phyloP scores from a whole-genome alignment of 2,113 vertebrate genomes.

The Cryptomyrus ogoouensis region DNA sequence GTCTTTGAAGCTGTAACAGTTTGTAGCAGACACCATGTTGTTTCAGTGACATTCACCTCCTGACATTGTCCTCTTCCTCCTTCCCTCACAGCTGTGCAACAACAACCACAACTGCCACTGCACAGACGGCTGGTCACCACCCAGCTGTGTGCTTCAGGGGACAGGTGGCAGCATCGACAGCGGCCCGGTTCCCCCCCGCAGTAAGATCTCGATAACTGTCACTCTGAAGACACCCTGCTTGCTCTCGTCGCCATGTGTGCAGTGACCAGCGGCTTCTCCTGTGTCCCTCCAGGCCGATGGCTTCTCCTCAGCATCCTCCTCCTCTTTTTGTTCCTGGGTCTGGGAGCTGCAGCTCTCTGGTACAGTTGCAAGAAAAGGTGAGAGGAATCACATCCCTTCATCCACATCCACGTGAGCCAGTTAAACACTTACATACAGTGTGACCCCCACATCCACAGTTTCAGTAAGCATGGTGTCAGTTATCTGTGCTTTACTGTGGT shows the following conservation, averaged over 20 bases:
- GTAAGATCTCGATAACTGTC: constrained; percentile 40
- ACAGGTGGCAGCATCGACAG: constrained; percentile 85
- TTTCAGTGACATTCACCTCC: neutral
- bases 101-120: constrained; percentile 96
- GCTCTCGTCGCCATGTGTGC: neutral
- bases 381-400: constrained; percentile 39
- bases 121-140: constrained; percentile 78
- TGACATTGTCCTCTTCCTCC: neutral
- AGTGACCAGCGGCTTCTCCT: neutral
- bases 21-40: neutral
- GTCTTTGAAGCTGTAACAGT: neutral
- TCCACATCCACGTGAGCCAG: constrained; percentile 27
- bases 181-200: constrained; percentile 63
- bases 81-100: constrained; percentile 77
- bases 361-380: constrained; percentile 48
- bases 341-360: constrained; percentile 47
- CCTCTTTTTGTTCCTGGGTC: constrained; percentile 37
- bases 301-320: constrained; percentile 46
- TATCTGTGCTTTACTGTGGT: neutral
- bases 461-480: neutral
- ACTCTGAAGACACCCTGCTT: neutral
- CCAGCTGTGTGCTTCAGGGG: constrained; percentile 70
- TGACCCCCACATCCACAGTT: neutral
- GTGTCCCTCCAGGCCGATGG: constrained; percentile 36
- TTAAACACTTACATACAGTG: neutral